Conservation (phyloP, 35 echinoderm and acorn worm genomes). For the Holothuria glaberrima region DNA sequence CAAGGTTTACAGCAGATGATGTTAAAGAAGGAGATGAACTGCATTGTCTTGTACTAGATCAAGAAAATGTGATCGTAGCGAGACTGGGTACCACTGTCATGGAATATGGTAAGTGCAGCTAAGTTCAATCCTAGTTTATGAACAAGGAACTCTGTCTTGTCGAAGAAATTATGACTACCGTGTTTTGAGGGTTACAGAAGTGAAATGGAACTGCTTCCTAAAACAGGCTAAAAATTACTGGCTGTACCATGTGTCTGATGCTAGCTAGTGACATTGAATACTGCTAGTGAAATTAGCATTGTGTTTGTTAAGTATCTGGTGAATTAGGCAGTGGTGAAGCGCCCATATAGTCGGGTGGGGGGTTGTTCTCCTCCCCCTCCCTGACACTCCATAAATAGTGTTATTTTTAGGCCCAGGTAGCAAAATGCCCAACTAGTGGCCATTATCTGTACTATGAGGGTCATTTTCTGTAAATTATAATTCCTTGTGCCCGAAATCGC, state of each 20-base stretch:
- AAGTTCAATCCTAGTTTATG: no score
- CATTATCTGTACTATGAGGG: no score
- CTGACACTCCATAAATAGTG: not conserved
- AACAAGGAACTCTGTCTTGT: not conserved
- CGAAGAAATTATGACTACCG: not conserved
- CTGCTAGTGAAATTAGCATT: no score
- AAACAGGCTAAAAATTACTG: not conserved
- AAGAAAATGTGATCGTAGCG: not conserved
- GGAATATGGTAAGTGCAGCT: not conserved
- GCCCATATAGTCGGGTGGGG: not conserved
- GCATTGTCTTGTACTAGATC: not conserved
- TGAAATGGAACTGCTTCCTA: not conserved
- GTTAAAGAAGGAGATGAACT: not conserved
- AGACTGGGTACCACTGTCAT: not conserved
- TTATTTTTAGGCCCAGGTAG: no score
- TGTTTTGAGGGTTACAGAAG: not conserved
- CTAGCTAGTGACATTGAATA: not conserved
- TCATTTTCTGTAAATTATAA: no score
- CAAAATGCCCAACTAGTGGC: no score
- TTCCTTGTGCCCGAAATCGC: no score
- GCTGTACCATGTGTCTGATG: not conserved
- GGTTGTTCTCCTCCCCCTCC: not conserved
- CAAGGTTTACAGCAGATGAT: not conserved
- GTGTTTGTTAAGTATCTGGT: no score
- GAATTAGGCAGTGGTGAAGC: no score